Base-by-base conservation (phyloP, 2,888 invertebrate species). In the Ephialtes manifestator region DNA sequence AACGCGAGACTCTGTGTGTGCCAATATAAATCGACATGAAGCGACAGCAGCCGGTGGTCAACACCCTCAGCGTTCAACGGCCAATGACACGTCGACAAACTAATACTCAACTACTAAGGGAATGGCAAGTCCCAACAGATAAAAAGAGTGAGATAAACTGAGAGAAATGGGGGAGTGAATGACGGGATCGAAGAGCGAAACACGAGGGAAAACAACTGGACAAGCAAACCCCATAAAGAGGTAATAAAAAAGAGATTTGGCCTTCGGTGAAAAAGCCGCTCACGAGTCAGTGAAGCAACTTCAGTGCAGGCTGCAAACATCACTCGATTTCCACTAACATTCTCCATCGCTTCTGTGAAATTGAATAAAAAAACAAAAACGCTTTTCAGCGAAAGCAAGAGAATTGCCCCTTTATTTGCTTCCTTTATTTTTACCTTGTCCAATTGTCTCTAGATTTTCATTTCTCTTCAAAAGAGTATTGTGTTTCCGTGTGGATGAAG, bases 211-310 rank as follows among this genome's bases (percentile, higher is more conserved):
- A 74, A 79, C 67, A 79, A 43, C 39, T 18, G 43, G n/a, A 48
- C n/a, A 28, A 68, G 35, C 18, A 46, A 63, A 43, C 60, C 20
- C 48, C 35, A 43, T 74, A 39, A 68, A 18, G 43, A 51, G 60
- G 68, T 79, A 70, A 79, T 74, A 83, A 77, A 77, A 71, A 77
- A 65, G 2, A 53, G 71, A 75, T 75, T 48, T 18, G 48, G 43
- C 18, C 48, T 63, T 63, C 60, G 58, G 43, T 10, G 74, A 48
- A 48, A 63, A 28, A 46, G 13, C 60, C 15, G 60, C 60, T 60
- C 31, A 31, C 31, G n/a, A 63, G 31, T 31, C 31, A 31, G 31
- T 13, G n/a, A 20, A 28, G 43, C 28, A 74, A 39, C 46, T 46
- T 20, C 15, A 11, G 74, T 60, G 60, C 60, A 58, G 35, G 31